Evolutionary conservation across 2,797 vertebrate species (phyloP).

Genomic region (Gallinago stenura): DNA sequence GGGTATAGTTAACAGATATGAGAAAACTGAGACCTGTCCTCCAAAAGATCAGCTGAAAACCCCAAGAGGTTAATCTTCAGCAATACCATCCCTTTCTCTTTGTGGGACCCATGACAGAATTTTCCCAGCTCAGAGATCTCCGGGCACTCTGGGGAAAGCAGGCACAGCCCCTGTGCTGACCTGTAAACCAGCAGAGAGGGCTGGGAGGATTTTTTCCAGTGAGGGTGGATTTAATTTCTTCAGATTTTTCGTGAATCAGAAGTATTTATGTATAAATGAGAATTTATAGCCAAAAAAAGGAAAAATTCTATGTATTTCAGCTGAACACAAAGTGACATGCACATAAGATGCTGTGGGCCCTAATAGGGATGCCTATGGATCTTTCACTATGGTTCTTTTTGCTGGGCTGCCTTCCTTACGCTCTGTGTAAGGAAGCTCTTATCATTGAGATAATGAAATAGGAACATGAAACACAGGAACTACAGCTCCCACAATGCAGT

Average conservation of each 20-base stretch:
- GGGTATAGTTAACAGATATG: not conserved
- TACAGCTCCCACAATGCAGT: not conserved
- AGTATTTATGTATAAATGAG: not conserved
- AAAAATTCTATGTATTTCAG: not conserved
- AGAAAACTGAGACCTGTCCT: not conserved
- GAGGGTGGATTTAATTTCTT: not conserved
- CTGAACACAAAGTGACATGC: not conserved
- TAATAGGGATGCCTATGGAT: fast-evolving
- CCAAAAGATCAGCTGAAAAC: not conserved
- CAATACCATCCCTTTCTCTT: not conserved
- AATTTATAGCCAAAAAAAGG: not conserved
- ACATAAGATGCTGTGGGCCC: not conserved
- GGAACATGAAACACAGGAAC: not conserved
- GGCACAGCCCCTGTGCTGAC: not conserved
- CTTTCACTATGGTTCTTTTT: not conserved
- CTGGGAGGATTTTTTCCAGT: not conserved
- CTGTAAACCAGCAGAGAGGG: not conserved
- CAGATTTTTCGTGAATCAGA: not conserved
- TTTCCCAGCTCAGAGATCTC: not conserved
- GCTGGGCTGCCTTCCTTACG: not conserved
- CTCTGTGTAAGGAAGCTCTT: not conserved
- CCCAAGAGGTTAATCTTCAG: not conserved
- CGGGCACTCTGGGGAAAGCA: not conserved
- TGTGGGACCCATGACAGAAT: not conserved
- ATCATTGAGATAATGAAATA: not conserved